Evolutionary conservation across 30 jellyfish, hydroid and myxozoan species (phyloP), one percentile per base, ranked within the genome.

Genomic region (Catostylus mosaicus): DNA sequence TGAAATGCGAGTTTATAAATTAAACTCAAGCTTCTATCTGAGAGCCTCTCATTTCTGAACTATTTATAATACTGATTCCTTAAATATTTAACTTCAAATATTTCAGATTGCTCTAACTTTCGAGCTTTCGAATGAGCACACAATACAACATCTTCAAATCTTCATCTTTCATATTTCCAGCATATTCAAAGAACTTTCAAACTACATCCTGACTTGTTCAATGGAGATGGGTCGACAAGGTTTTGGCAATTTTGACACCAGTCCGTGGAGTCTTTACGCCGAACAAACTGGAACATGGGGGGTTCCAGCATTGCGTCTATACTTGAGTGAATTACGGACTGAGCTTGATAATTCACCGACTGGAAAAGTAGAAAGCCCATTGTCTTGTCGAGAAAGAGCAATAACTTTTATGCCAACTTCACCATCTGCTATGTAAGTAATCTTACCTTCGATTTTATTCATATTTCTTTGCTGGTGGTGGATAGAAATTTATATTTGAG

Each of bases 201-300:
- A 87, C 70, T 89, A 73, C 87, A 75, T 93, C 43, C 86, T 93
- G 30, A 93, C 96, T 35, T 88, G 97, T 70, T 71, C 96, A 37
- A 93, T 62, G 96, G 96, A 88, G 77, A 82, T 83, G 82, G 92
- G 89, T 35, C 72, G 78, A 46, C 94, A 76, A 54, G 98, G 96
- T 12, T 77, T 67, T 71, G 83, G 91, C 26, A 78, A 84, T 78
- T 71, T 93, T 31, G 98, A 93, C 59, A 88, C 98, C 26, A 83
- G 87, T 48, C 98, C 98, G 6, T 93, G 98, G 98, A 88, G 98
- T 36, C 11, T 63, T 11, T 75, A 82, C 26, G 96, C 98, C 3
- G 96, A 93, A 73, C 90, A 88, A 68, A 73, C 90, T 14, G 98
- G 98, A 0, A 79, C 97, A 20, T 93, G 98, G 98, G 98, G 98